Conservation (phyloP, 2,797 vertebrate species). For the Dryobates pubescens region DNA sequence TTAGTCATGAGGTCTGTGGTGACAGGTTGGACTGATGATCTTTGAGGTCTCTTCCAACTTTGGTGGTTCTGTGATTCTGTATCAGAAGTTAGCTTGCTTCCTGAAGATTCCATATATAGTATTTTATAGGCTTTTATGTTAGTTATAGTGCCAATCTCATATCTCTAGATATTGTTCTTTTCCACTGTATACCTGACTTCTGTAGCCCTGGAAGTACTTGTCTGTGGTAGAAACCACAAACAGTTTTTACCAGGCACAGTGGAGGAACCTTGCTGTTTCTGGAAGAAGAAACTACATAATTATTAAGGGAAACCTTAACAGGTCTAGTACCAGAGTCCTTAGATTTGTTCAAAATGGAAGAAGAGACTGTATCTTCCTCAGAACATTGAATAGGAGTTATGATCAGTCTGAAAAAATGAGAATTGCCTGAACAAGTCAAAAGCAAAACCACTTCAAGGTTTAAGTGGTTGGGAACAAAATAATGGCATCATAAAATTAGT, state of each 20-base stretch:
- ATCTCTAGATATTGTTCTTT: not conserved
- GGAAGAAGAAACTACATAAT: not conserved
- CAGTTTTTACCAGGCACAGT: not conserved
- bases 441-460: not conserved
- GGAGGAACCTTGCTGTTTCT: not conserved
- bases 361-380: not conserved
- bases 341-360: not conserved
- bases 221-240: not conserved
- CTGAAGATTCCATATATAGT: not conserved
- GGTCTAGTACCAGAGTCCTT: not conserved
- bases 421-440: not conserved
- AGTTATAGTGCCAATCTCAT: not conserved
- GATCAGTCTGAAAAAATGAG: not conserved
- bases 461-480: not conserved
- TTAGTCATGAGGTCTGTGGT: no score
- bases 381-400: not conserved
- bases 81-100: not conserved
- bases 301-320: not conserved
- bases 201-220: not conserved
- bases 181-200: not conserved
- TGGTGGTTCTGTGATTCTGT: not conserved
- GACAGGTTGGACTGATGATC: no score
- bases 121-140: not conserved
- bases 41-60: no score
- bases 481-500: not conserved